Conservation (phyloP, 2,888 invertebrate genomes). For the Allolobophora icterica region DNA sequence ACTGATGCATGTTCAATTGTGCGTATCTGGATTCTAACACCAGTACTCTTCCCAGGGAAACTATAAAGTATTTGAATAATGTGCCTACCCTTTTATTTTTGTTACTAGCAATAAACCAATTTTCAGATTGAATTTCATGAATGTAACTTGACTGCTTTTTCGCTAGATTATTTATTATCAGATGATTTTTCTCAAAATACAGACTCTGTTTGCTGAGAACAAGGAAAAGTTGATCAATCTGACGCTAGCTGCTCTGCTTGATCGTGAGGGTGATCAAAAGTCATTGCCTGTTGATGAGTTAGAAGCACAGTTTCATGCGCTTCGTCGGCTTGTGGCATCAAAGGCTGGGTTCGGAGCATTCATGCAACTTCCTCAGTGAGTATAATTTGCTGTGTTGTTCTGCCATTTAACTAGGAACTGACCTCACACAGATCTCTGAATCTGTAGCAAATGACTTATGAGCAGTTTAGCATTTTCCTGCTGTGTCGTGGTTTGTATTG, state of each 20-base stretch:
- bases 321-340: conserved; percentile 90
- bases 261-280: conserved; percentile 70
- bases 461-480: background rate
- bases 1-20: too few relatives aligned
- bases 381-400: background rate
- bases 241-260: conserved; percentile 84
- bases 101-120: too few relatives aligned
- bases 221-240: conserved; percentile 94
- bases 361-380: conserved; percentile 82
- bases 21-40: too few relatives aligned
- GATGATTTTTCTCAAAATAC: conserved; percentile 47
- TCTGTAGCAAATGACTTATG: background rate
- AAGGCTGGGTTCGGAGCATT: conserved; percentile 97
- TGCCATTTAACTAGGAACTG: background rate
- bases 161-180: background rate
- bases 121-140: too few relatives aligned
- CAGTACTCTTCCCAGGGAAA: too few relatives aligned
- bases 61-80: too few relatives aligned
- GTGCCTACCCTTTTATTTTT: too few relatives aligned
- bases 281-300: conserved; percentile 71
- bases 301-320: conserved; percentile 93
- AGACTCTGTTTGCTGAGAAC: conserved; percentile 94
- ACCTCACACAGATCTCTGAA: background rate
- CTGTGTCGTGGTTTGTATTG: background rate
- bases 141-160: too few relatives aligned